Conservation (phyloP, 92 coral and sea anemone species). For the Palythoa heliodiscus region DNA sequence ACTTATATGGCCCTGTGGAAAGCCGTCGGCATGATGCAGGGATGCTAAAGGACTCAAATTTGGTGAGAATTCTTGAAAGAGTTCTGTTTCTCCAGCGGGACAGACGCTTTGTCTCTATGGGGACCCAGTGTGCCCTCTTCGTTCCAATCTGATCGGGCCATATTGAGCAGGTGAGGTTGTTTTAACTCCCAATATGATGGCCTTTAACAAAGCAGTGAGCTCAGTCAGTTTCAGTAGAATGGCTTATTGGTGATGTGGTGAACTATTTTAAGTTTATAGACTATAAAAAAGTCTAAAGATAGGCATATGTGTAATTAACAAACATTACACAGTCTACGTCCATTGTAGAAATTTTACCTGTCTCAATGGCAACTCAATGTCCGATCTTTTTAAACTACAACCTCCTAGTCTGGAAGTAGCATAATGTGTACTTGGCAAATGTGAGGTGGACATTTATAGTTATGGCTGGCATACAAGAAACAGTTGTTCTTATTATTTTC, state of each 20-base stretch:
- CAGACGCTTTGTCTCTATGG: too few relatives aligned
- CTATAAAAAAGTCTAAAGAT: background rate
- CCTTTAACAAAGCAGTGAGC: too few relatives aligned
- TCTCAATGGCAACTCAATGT: background rate
- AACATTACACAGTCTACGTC: background rate
- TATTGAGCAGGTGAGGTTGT: too few relatives aligned
- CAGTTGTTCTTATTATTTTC: background rate
- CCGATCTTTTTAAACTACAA: background rate
- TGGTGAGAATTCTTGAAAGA: too few relatives aligned
- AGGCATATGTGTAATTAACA: background rate
- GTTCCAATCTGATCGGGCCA: too few relatives aligned
- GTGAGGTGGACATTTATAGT: background rate
- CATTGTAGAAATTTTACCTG: background rate
- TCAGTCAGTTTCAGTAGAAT: too few relatives aligned
- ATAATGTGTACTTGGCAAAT: background rate
- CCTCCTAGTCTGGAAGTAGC: background rate
- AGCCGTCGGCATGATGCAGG: too few relatives aligned
- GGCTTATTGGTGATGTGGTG: too few relatives aligned
- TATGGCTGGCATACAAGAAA: background rate
- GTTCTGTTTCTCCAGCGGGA: too few relatives aligned
- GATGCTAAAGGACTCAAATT: background rate
- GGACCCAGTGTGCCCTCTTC: too few relatives aligned
- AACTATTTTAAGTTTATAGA: too few relatives aligned
- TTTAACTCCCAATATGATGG: too few relatives aligned
- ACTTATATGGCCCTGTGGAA: conserved; percentile 45